Conservation (phyloP, 2,888 invertebrate species). For the Hemistola chrysoprasaria region DNA sequence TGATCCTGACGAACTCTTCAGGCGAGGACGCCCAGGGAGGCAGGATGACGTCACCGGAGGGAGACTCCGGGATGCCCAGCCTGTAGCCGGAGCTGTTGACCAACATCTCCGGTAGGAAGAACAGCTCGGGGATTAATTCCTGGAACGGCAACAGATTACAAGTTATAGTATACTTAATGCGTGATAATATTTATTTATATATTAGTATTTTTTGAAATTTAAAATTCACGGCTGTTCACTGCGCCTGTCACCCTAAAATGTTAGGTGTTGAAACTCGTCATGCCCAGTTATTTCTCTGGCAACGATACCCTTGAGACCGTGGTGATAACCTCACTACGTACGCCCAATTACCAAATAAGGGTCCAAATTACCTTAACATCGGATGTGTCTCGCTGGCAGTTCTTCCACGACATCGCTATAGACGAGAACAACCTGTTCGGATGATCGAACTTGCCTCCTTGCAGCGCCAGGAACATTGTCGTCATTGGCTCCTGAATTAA, state of each 20-base stretch:
- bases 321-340: no score
- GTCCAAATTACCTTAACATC: constrained; percentile 95
- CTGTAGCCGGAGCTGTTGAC: constrained; percentile 91
- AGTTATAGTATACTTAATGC: no score
- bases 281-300: no score
- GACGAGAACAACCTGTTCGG: constrained; percentile 98
- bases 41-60: constrained; percentile 91
- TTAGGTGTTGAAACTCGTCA: no score
- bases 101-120: constrained; percentile 99
- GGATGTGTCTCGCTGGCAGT: constrained; percentile 98
- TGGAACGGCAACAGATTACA: no score
- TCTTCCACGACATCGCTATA: constrained; percentile 98
- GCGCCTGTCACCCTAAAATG: no score
- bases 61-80: constrained; percentile 94
- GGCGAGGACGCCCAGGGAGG: constrained; percentile 99
- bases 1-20: constrained; percentile 98
- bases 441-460: constrained; percentile 99
- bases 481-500: constrained; percentile 96
- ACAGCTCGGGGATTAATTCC: constrained; percentile 99
- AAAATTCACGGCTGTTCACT: no score
- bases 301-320: no score
- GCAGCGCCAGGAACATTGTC: constrained; percentile 98
- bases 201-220: no score
- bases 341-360: no score
- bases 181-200: no score